Evolutionary conservation across 2,888 invertebrate genomes (phyloP), one percentile per base, ranked within the genome.

Genomic region (Melanostoma mellinum): DNA sequence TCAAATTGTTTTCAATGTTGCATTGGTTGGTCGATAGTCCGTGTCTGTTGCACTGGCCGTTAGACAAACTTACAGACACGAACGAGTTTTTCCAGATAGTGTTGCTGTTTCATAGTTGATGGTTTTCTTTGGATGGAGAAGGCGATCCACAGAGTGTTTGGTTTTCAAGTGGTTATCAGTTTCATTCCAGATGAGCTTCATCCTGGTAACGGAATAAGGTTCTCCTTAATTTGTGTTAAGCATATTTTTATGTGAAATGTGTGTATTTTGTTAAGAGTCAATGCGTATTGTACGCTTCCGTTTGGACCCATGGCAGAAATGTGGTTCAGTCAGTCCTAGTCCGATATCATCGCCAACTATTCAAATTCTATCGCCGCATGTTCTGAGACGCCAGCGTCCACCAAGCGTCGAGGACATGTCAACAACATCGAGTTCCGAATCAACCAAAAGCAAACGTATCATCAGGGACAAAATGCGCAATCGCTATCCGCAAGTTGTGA

Each of bases 261-360:
- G 58, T 76, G 63, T 61, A 78, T 55, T 32, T 42, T 60, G 5
- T 50, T 74, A 53, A 76, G 20, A 74, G 78, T 75, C 78, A 86
- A 91, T 91, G 91, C 90, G 91, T 81, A 90, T 91, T 79, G 91
- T 91, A 72, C 91, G 90, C 68, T 91, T 91, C 88, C 89, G 91
- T 71, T 84, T 91, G 85, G 91, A 91, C 88, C 89, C 91, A 82
- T 91, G 91, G 91, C 91, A 91, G 75, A 89, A 90, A 71, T 89
- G 89, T 87, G 89, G 89, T 74, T 89, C 90, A 36, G 85, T 89
- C 2, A 89, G 89, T 40, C 89, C 90, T 65, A 90, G 89, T 85
- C 89, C 90, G 65, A 87, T 89, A 8, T 88, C 89, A 56, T 91
- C 91, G 52, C 90, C 91, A 4, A 89, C 90, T n/a, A 77, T 88